phyloP scores from a whole-genome alignment of 1,140 invertebrate genomes.

The Helicoverpa zea region DNA sequence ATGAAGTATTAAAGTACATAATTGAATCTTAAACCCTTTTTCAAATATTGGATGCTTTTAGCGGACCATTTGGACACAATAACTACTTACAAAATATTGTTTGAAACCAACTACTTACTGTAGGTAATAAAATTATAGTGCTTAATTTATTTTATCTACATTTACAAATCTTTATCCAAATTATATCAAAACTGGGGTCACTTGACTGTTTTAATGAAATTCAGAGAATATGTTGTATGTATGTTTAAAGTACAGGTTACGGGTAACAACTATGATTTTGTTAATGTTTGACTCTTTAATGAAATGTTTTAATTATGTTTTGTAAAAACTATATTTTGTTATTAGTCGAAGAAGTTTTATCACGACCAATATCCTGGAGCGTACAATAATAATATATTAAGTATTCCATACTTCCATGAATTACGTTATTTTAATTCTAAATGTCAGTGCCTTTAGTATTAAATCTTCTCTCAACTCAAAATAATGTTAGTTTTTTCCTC shows the following conservation, averaged over 20 bases:
- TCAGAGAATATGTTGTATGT: background rate
- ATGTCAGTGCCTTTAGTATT: slow-evolving; percentile 4
- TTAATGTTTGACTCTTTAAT: slow-evolving; percentile 23
- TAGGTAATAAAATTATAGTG: too few species aligned
- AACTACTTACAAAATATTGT: too few species aligned
- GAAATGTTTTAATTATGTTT: slow-evolving; percentile 38
- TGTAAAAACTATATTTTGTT: slow-evolving; percentile 26
- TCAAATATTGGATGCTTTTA: too few species aligned
- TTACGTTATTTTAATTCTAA: slow-evolving; percentile 21
- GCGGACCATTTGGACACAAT: background rate
- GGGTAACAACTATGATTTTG: slow-evolving; percentile 45
- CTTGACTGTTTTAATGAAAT: background rate
- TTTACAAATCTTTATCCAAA: too few species aligned
- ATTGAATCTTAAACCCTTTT: slow-evolving; percentile 1
- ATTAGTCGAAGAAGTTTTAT: slow-evolving; percentile 16
- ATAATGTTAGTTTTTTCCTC: slow-evolving; percentile 4
- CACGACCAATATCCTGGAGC: slow-evolving; percentile 23
- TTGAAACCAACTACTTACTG: slow-evolving; percentile 5
- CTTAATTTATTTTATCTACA: too few species aligned
- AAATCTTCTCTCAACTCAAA: background rate
- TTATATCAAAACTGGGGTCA: too few species aligned
- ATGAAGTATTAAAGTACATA: slow-evolving; percentile 25
- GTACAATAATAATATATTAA: slow-evolving; percentile 2
- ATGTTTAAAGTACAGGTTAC: slow-evolving; percentile 22
- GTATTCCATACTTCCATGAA: slow-evolving; percentile 4